Percentiles rank a stretch among this genome's conserved stretches.
Evolutionary conservation across 2,113 vertebrate species (phyloP).

Genomic region (Ochotona princeps): DNA sequence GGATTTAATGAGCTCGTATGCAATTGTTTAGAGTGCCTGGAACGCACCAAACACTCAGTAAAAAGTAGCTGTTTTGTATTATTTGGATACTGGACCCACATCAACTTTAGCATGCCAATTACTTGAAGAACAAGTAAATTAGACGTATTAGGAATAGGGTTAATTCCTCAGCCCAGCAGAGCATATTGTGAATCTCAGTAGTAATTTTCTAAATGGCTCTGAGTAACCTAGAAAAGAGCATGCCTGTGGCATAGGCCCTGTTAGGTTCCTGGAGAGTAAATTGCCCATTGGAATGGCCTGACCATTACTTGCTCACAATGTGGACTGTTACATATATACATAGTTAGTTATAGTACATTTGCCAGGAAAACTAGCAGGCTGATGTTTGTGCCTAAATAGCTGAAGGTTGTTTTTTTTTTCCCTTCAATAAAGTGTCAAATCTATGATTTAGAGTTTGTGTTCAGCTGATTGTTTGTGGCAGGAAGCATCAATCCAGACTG

Average conservation of each 20-base stretch:
- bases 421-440: conserved; percentile 33
- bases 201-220: conserved; percentile 76
- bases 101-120: conserved; percentile 44
- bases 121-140: conserved; percentile 65
- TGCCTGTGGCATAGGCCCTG: background rate
- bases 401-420: background rate
- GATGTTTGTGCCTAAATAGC: conserved; percentile 32
- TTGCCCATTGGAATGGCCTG: conserved; percentile 56
- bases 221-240: conserved; percentile 47
- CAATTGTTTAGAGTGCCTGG: background rate
- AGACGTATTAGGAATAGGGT: conserved; percentile 58
- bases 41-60: background rate
- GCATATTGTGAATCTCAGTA: conserved; percentile 65
- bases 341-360: conserved; percentile 16
- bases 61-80: conserved; percentile 29
- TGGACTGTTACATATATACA: background rate
- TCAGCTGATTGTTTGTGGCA: conserved; percentile 1
- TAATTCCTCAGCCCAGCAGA: conserved; percentile 66
- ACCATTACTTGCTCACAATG: conserved; percentile 61
- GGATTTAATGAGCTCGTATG: background rate
- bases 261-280: conserved; percentile 68
- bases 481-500: conserved; percentile 24
- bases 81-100: background rate
- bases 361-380: conserved; percentile 25
- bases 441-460: conserved; percentile 44